These are phyloP conservation scores for Caenorhabditis inopinata DNA, from an alignment of 1,140 invertebrate species.

Conservation along the genomic window DNA sequence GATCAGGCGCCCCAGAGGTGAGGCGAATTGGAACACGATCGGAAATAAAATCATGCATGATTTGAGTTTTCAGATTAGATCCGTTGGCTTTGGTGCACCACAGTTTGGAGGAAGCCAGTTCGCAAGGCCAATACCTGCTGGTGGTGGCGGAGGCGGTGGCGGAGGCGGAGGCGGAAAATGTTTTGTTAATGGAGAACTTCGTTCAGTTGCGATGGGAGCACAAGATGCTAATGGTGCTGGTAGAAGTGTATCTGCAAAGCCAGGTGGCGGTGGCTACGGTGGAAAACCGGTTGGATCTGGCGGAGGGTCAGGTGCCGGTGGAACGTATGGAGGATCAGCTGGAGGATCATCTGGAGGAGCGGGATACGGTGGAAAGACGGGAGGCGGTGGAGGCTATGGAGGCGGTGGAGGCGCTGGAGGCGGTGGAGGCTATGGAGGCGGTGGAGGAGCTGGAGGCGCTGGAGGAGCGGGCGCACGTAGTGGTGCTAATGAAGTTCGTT, in stretches of 20 bases:
- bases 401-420: background rate
- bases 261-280: background rate
- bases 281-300: no score
- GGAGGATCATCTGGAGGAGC: background rate
- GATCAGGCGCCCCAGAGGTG: background rate
- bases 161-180: background rate
- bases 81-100: background rate
- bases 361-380: background rate
- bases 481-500: background rate
- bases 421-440: background rate
- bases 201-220: background rate
- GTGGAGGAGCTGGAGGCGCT: background rate
- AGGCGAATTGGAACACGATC: background rate
- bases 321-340: no score
- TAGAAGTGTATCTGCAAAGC: background rate
- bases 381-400: background rate
- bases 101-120: slow-evolving; percentile 20
- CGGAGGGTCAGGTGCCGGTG: background rate
- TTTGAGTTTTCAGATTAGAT: background rate
- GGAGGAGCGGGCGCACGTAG: background rate
- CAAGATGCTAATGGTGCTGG: background rate
- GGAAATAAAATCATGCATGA: no score
- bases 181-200: background rate
- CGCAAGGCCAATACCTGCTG: background rate
- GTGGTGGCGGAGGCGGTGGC: background rate